Base-by-base conservation (phyloP, 1,140 invertebrate species). In the Achatina immaculata region DNA sequence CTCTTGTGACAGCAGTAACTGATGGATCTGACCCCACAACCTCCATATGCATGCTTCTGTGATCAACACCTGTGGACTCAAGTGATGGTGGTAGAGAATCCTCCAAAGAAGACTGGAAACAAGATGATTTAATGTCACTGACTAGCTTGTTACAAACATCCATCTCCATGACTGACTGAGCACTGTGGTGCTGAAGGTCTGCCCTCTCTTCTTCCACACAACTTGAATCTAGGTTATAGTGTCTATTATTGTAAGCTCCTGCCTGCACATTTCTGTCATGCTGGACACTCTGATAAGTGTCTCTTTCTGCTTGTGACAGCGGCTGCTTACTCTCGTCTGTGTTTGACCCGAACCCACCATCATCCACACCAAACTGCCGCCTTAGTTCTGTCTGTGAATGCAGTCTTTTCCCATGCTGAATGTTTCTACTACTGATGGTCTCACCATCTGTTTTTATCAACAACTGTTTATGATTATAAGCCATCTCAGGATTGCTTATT, bases 131-230 rank as follows among this genome's bases (percentile, higher is more conserved):
- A 2, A 78, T 34, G 24, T 81, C 75, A 71, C 78, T 79, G 1
- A 83, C 79, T 11, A 81, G 79, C 24, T 72, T 78, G 66, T 83
- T 83, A 69, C 79, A 83, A 38, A 83, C 58, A 48, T 83, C 79
- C 24, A 81, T 75, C 38, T 83, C 82, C 82, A 83, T 78, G 24
- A 79, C 75, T 24, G 73, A 74, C 51, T 83, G 77, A 40, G 69
- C 68, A 24, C 55, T 43, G 40, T 75, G 28, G 38, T 72, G 38
- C 36, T 75, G 72, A 28, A 34, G 43, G 58, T 65, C 45, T 62
- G 16, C 31, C 9, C n/a, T 62, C 58, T 34, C 16, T 55, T 55
- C 48, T 31, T n/a, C n/a, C n/a, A n/a, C n/a, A n/a, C n/a, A n/a
- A n/a, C n/a, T n/a, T n/a, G n/a, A n/a, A n/a, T n/a, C n/a, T n/a